Evolutionary conservation across 2,888 invertebrate species (phyloP), one percentile per base, ranked within the genome.

Genomic region (Pristionchus maxplancki): DNA sequence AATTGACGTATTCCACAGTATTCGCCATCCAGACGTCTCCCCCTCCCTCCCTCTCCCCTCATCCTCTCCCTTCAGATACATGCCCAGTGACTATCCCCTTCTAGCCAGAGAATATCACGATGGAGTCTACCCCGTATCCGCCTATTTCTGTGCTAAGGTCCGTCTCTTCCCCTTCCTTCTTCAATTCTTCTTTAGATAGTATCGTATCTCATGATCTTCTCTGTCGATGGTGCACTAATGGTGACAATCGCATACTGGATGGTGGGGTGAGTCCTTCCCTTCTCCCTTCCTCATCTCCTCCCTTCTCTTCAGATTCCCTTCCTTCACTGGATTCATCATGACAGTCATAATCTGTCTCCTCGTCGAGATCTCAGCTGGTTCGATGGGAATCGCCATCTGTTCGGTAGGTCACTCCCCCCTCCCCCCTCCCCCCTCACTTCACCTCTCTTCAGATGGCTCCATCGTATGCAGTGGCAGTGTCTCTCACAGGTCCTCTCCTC

Each of bases 1-100:
- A 97, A 94, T 97, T 97, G 97, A 98, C 98, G 11, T 98, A 98
- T 95, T 97, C 97, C 94, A 92, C 98, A 95, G 96, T 97, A 24
- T 97, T 97, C 94, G 97, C 97, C 89, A 98, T 98, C 62, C 97
- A 98, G 89, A 97, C 91, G 34, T 58, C 97, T 98, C 95, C 97
- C 97, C 92, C 96, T 24, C 28, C 13, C 28, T 64, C 11, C 64
- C n/a, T 24, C n/a, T 64, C 64, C n/a, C 64, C n/a, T 64, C 64
- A 28, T 28, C 6, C 28, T 11, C 24, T 64, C 64, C n/a, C 64
- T 64, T 97, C 93, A 83, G 83, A 13, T 97, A 97, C 62, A 98
- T 98, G 95, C 97, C 97, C 92, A 96, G 97, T 0, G 98, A 98
- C 95, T 96, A 97, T 64, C 97, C 97, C 0, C 96, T 98, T 89